Percentiles rank a stretch among this genome's conserved stretches.
Evolutionary conservation across 2,113 vertebrate species (phyloP).

Genomic region (Lepisosteus osseus): DNA sequence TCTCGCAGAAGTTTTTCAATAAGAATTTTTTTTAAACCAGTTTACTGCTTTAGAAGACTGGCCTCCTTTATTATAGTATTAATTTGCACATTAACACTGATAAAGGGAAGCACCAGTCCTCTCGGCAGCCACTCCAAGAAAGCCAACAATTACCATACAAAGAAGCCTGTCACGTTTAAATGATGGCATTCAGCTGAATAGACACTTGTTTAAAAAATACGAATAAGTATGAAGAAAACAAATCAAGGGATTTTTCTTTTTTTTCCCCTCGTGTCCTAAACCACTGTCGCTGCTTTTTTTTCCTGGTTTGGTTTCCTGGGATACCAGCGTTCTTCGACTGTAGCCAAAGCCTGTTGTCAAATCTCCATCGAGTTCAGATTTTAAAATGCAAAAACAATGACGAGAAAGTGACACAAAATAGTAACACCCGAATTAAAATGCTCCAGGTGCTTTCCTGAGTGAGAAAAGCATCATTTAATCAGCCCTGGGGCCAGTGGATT

Average conservation of each 20-base stretch:
- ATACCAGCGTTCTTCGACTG: not conserved
- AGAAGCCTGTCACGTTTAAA: not conserved
- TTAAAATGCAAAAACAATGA: not conserved
- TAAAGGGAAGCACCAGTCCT: conserved; percentile 2
- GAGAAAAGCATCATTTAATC: not conserved
- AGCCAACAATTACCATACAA: conserved; percentile 9
- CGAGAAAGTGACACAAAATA: too few relatives aligned
- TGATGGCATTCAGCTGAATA: not conserved
- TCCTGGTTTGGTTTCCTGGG: too few relatives aligned
- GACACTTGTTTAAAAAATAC: too few relatives aligned
- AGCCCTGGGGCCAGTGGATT: not conserved
- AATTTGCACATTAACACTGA: conserved; percentile 14
- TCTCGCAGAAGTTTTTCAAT: too few relatives aligned
- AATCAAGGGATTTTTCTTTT: too few relatives aligned
- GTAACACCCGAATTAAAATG: not conserved
- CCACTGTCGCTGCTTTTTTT: too few relatives aligned
- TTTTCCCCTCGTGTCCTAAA: too few relatives aligned
- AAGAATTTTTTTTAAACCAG: too few relatives aligned
- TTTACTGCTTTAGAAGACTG: not conserved
- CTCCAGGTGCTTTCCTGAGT: not conserved
- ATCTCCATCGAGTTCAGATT: not conserved
- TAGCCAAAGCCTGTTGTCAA: not conserved
- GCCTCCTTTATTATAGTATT: not conserved
- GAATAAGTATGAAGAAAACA: too few relatives aligned
- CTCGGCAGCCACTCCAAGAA: not conserved